These are phyloP conservation scores for Pavo muticus DNA, from an alignment of 2,113 vertebrate genomes.

Conservation along the genomic window DNA sequence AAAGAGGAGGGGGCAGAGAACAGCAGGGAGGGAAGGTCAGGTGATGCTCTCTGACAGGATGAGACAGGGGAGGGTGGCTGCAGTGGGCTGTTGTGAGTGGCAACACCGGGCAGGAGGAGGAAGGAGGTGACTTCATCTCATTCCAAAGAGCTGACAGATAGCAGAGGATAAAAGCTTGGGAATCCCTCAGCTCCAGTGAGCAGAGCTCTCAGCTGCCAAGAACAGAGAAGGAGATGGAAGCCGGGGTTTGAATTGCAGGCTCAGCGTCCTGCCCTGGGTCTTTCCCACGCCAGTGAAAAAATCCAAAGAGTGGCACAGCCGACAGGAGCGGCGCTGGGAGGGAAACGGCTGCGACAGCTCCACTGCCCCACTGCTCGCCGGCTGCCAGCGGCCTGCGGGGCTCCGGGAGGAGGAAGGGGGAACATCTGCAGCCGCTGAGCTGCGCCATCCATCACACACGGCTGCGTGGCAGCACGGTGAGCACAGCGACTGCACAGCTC, in stretches of 20 bases:
- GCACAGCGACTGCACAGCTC: neutral
- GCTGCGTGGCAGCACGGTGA: fast-evolving
- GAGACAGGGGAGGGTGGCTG: neutral
- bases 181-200: neutral
- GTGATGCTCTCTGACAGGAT: neutral
- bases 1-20: neutral
- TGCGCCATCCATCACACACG: fast-evolving
- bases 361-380: neutral
- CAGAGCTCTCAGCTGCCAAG: constrained; percentile 22
- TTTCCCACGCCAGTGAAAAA: neutral
- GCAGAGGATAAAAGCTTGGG: constrained; percentile 30
- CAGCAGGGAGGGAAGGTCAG: neutral
- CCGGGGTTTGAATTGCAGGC: neutral
- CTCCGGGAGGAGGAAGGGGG: neutral
- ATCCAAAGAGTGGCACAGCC: neutral
- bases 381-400: neutral
- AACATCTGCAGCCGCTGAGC: neutral
- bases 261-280: neutral
- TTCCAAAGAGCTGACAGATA: constrained; percentile 12
- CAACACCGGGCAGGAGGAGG: neutral
- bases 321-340: fast-evolving
- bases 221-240: neutral
- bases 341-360: neutral
- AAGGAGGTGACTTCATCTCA: constrained; percentile 47
- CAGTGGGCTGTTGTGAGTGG: neutral